Base-by-base conservation (phyloP, 2,888 invertebrate genomes). In the Epinotia brunnichana region DNA sequence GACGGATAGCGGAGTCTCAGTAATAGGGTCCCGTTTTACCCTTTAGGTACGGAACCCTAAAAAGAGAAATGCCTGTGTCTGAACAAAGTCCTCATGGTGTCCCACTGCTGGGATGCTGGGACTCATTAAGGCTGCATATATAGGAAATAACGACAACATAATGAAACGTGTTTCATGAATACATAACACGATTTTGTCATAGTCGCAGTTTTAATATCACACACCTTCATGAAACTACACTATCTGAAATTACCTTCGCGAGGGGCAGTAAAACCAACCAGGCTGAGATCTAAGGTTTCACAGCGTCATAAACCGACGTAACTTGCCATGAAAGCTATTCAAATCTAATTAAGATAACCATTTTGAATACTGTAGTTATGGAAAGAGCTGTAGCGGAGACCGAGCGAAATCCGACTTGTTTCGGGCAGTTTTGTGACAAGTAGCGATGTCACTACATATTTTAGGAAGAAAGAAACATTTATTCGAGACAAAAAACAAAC, bases 281-380 rank as follows among this genome's bases (percentile, higher is more conserved):
- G 19, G 64, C n/a, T 24, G 19, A 21, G 35, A 53, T 41, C 15
- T 56, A 17, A 24, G 41, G 41, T 19, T 71, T 71, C 60, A 71
- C 44, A 15, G 51, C 53, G 41, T 60, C 66, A 39, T 71, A 71
- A 71, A 71, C 9, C 2, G 41, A 39, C 39, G 66, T 29, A 56
- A 56, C 19, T 48, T 48, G 66, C 51, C 17, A 17, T 41, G 66
- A 66, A 41, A 24, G 24, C 15, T 41, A 48, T 57, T 57, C 35
- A 70, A 66, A 66, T 66, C 41, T 51, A 66, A 66, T 70, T 29
- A 53, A 24, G 60, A 53, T 71, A 60, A 60, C 44, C 53, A 51
- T 60, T 62, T 66, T 66, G 11, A 64, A 41, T 15, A 57, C 21
- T 4, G 54, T 21, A 21, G 19, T 7, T 9, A 9, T 10, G 13